Evolutionary conservation across 2,113 vertebrate species (phyloP).

Genomic region (Ammospiza caudacuta): DNA sequence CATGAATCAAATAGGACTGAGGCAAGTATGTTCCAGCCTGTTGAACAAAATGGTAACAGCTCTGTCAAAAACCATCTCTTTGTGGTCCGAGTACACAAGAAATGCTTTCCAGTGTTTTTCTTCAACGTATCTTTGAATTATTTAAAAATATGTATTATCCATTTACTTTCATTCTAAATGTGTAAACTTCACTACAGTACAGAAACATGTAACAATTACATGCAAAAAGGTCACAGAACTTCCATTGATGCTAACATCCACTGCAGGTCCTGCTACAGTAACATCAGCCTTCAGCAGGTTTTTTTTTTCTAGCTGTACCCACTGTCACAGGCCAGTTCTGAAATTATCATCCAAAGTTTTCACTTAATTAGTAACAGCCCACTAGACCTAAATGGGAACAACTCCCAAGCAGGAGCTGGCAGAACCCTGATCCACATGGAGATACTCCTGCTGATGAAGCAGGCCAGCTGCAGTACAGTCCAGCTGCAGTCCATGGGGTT

Average conservation of each 20-base stretch:
- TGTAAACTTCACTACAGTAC: background rate
- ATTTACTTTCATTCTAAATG: background rate
- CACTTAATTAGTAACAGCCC: background rate
- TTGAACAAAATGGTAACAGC: background rate
- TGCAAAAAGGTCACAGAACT: background rate
- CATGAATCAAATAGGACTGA: conserved; percentile 92
- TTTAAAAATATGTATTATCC: background rate
- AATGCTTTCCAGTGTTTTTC: background rate
- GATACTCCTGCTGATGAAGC: background rate
- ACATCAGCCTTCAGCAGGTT: background rate
- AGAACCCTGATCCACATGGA: background rate
- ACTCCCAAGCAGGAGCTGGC: background rate
- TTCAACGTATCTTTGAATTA: background rate
- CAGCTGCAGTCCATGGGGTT: background rate
- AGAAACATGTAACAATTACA: background rate
- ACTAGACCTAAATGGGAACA: background rate
- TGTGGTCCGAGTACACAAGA: background rate
- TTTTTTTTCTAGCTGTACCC: background rate
- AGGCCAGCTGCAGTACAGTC: background rate
- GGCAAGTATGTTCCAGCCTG: conserved; percentile 96
- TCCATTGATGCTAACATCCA: background rate
- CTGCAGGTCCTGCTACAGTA: background rate
- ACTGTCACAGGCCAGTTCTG: background rate
- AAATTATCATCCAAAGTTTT: background rate
- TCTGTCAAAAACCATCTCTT: conserved; percentile 1